These are phyloP conservation scores for Sandelia bainsii DNA, from an alignment of 2,797 vertebrate species.

Conservation along the genomic window DNA sequence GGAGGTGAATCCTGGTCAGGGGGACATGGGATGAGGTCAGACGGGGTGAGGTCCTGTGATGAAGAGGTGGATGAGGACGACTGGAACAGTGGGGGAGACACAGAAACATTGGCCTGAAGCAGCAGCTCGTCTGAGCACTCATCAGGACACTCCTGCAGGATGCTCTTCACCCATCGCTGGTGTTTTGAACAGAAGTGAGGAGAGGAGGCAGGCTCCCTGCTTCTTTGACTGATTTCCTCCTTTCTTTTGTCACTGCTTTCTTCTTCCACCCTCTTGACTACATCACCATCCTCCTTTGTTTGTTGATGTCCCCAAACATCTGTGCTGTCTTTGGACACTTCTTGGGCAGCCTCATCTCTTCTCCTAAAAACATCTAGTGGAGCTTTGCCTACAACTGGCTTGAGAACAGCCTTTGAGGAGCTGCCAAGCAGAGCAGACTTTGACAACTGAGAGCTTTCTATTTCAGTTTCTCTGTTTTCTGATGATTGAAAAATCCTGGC, in stretches of 20 bases:
- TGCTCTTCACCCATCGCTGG: slow-evolving; percentile 79
- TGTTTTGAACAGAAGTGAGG: slow-evolving; percentile 82
- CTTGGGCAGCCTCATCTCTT: background rate
- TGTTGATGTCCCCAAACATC: background rate
- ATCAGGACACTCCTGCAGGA: slow-evolving; percentile 78
- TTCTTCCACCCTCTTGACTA: background rate
- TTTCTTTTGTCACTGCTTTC: background rate
- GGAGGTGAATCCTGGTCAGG: slow-evolving; percentile 9
- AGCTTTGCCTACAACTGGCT: background rate
- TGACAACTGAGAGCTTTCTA: background rate
- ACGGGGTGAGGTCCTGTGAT: slow-evolving; percentile 73
- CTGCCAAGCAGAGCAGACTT: background rate
- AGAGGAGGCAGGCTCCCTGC: background rate
- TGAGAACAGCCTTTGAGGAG: slow-evolving; percentile 9
- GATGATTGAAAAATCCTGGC: background rate
- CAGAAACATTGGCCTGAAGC: slow-evolving; percentile 7
- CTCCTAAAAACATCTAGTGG: too few relatives aligned
- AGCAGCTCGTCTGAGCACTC: slow-evolving; percentile 55
- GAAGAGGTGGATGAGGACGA: slow-evolving; percentile 60
- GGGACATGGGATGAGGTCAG: slow-evolving; percentile 41
- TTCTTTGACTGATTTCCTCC: background rate
- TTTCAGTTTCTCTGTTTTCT: background rate
- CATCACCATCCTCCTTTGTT: background rate
- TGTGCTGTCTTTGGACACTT: background rate
- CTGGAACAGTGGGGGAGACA: slow-evolving; percentile 42